Conservation (phyloP, 2,888 invertebrate species). For the Seira musarum region DNA sequence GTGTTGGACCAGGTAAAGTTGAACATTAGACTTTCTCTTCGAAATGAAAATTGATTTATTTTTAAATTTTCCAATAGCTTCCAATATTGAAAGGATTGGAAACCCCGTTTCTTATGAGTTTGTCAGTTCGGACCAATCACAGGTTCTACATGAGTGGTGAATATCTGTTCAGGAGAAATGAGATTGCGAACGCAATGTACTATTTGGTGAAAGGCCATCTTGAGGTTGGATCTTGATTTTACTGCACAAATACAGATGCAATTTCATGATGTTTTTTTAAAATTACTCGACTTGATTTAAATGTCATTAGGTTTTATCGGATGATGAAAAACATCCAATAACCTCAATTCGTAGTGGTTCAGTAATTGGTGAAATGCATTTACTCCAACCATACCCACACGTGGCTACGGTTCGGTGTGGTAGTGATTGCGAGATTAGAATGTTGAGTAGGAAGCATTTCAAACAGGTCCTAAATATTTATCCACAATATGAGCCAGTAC, state of each 20-base stretch:
- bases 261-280: background rate
- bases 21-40: background rate
- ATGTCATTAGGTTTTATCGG: conserved; percentile 57
- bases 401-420: conserved; percentile 66
- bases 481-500: conserved; percentile 53
- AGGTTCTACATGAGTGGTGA: conserved; percentile 66
- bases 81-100: conserved; percentile 60
- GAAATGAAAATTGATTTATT: background rate
- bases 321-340: conserved; percentile 61
- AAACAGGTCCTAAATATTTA: conserved; percentile 60
- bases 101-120: conserved; percentile 65
- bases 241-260: background rate
- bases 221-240: conserved; percentile 53
- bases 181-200: conserved; percentile 61
- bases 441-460: conserved; percentile 60
- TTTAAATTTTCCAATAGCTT: conserved; percentile 31
- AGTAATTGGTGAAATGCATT: conserved; percentile 66
- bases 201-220: conserved; percentile 67
- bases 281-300: background rate
- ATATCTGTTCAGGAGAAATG: conserved; percentile 60
- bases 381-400: conserved; percentile 67
- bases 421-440: conserved; percentile 66
- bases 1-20: conserved; percentile 64
- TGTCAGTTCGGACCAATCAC: conserved; percentile 65
- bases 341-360: conserved; percentile 67